These are phyloP conservation scores for Crotalus viridis DNA, from an alignment of 2,113 vertebrate genomes.

Conservation along the genomic window DNA sequence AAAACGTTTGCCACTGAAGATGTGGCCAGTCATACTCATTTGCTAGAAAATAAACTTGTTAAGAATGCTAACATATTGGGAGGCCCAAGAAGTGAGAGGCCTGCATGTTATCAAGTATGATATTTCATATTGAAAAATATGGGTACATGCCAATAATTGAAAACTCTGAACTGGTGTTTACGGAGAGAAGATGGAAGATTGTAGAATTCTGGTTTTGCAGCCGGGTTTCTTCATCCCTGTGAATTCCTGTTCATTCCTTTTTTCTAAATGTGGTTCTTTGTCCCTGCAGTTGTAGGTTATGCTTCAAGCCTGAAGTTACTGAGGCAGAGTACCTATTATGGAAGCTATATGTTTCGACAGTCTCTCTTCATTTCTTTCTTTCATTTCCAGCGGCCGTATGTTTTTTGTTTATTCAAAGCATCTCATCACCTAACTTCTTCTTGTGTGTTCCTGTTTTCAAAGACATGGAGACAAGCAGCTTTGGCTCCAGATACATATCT, in stretches of 20 bases:
- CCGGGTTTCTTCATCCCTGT: neutral
- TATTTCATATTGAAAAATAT: neutral
- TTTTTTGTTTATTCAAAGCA: neutral
- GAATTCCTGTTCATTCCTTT: neutral
- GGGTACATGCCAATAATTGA: neutral
- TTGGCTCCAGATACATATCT: neutral
- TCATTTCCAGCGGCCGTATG: neutral
- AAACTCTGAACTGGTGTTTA: constrained; percentile 28
- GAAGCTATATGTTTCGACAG: neutral
- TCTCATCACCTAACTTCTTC: neutral
- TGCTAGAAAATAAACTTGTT: neutral
- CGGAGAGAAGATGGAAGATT: neutral
- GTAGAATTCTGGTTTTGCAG: neutral
- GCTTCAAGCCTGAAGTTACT: neutral
- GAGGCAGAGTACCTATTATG: neutral
- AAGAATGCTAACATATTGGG: neutral
- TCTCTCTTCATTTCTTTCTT: neutral
- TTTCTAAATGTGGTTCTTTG: neutral
- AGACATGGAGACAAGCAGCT: neutral
- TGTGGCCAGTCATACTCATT: neutral
- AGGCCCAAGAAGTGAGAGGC: neutral
- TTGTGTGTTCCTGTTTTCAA: neutral
- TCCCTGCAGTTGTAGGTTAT: neutral
- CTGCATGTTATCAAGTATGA: neutral
- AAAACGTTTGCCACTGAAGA: neutral